Evolutionary conservation across 2,113 vertebrate species (phyloP), one percentile per base, ranked within the genome.

Genomic region (Lampris megalopsis): DNA sequence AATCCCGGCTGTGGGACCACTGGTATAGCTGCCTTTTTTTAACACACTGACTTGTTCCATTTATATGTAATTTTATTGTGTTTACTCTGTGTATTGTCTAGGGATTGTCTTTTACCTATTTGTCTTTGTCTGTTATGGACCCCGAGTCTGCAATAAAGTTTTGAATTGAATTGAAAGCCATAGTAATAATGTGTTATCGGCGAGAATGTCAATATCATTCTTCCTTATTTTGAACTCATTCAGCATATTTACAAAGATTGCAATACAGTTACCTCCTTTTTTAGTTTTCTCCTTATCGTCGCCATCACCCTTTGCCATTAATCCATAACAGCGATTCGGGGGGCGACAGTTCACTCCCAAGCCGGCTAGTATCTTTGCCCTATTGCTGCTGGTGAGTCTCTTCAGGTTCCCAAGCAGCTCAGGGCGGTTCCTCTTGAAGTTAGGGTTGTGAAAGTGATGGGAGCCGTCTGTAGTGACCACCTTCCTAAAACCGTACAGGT

Each of bases 401-500:
- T 92, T 95, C 50, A 97, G 75, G 53, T 93, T 92, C 9, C 89
- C 81, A 0, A 97, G 87, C 13, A 96, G 92, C 36, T 96, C 94
- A 0, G 96, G 96, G 3, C 81, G 92, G 53, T 90, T 82, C 1
- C 88, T 90, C 56, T 90, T 92, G 80, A 98, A 97, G 88, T 94
- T 84, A 0, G 92, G 91, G 86, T 94, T 95, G 86, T 85, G 86
- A 81, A 94, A 97, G 73, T 92, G 82, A 62, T 95, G 95, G 53
- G 43, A 5, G 5, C 8, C 13, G 5, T 8, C 9, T 0, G 1
- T 5, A 42, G 41, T 1, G 0, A 77, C 24, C 24, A 24, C 65
- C 81, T 96, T 96, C 77, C 77, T 92, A 82, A 97, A 97, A 57
- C 96, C 96, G 6, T 97, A 97, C 3, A 96, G 92, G 61, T 97